Evolutionary conservation across 2,797 vertebrate genomes (phyloP), one percentile per base, ranked within the genome.

Genomic region (Merluccius polli): DNA sequence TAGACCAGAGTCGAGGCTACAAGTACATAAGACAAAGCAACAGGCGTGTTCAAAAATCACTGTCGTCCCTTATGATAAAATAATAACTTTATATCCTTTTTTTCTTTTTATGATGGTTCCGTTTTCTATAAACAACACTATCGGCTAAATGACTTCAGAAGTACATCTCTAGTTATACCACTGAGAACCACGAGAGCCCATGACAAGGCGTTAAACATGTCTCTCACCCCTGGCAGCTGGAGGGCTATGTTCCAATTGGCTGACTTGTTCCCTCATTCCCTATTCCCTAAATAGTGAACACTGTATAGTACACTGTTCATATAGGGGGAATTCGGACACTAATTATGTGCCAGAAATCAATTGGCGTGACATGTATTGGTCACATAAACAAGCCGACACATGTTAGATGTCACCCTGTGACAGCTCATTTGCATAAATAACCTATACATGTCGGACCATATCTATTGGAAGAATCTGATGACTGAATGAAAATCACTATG

Each of bases 11-110:
- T 77, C 83, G 73, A 85, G 81, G 79, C 84, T 84, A 78, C 77
- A 77, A 73, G 82, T 83, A 83, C n/a, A n/a, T n/a, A 78, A 82
- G 80, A 80, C 77, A 83, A 76, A 85, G 85, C 4, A 85, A 87
- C 52, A 52, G 31, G 16, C 29, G 77, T 84, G 82, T 83, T 79
- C 76, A 72, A 78, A 78, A 71, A 82, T 83, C n/a, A 2, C n/a
- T 63, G 2, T 38, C n/a, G 27, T 63, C 59, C 24, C 24, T 63
- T 63, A 63, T 59, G 82, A 59, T 83, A 44, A 83, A 89, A 81
- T 83, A 52, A 88, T 88, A 82, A 86, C 76, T 77, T 35, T 81
- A 71, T 71, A 16, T 32, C 7, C 2, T 33, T 21, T 32, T 21
- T 35, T 70, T 70, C n/a, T 21, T 70, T 33, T 69, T 69, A 16